phyloP scores from a whole-genome alignment of 2,113 vertebrate genomes.

The Leuciscus idus region DNA sequence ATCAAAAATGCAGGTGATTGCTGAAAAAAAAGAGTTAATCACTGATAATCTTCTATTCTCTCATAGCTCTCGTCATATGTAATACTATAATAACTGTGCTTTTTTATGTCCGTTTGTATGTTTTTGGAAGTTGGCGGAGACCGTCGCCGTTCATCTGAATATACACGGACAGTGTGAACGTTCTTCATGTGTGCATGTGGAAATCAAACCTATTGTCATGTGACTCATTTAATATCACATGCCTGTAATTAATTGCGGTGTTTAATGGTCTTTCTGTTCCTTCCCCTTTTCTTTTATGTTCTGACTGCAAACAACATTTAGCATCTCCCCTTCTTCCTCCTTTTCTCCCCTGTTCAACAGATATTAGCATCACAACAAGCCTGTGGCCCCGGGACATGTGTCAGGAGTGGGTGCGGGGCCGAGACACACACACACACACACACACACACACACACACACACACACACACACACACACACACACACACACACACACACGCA shows the following conservation, averaged over 20 bases:
- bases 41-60: too few species aligned
- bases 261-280: conserved; percentile 70
- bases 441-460: too few species aligned
- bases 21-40: too few species aligned
- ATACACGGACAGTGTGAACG: background rate
- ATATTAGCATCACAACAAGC: conserved; percentile 86
- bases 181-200: background rate
- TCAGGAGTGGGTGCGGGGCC: conserved; percentile 3
- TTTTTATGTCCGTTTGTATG: background rate
- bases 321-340: conserved; percentile 69
- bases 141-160: background rate
- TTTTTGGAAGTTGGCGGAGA: background rate
- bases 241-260: background rate
- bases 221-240: background rate
- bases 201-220: background rate
- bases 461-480: too few species aligned
- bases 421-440: background rate
- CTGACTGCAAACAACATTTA: conserved; percentile 84
- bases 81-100: background rate
- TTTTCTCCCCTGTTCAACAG: conserved; percentile 51
- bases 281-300: conserved; percentile 66
- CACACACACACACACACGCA: too few species aligned
- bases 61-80: too few species aligned
- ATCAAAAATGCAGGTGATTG: too few species aligned
- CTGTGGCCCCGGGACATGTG: conserved; percentile 46